Base-by-base conservation (phyloP, 2,888 invertebrate genomes). In the Meliscaeva auricollis region DNA sequence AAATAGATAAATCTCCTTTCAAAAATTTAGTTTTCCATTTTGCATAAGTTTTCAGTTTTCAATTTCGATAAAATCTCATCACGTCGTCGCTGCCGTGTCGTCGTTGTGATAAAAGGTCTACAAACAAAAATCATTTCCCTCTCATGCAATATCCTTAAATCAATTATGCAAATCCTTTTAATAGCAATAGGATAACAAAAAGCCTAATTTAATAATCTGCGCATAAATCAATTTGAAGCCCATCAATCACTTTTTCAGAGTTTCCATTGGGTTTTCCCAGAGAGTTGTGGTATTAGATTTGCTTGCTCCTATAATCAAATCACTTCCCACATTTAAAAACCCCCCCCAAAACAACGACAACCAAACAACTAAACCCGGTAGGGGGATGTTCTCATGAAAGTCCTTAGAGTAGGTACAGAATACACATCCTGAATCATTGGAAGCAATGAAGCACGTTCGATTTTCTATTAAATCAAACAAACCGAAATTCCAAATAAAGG, bases 81-180 rank as follows among this genome's bases (percentile, higher is more conserved):
- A 30, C n/a, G 9, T 0, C n/a, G n/a, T 5, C 4, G n/a, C n/a
- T n/a, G n/a, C n/a, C n/a, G n/a, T n/a, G n/a, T n/a, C n/a, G n/a
- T n/a, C n/a, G n/a, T n/a, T n/a, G n/a, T n/a, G n/a, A 5, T 54
- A 7, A 50, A 22, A 26, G 48, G 20, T 26, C 2, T 13, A 50
- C 13, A 38, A 73, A 54, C 62, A 52, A 72, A 52, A 7, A 44
- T 5, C n/a, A 20, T 15, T 11, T 13, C 54, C 30, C 44, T 48
- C 11, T 20, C 60, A 38, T 15, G 13, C 15, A 32, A 64, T 13
- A 38, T 11, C 58, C 50, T 5, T 66, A 75, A 84, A 84, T 84
- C 75, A 84, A 75, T 84, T 84, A 84, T 84, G 84, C 52, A 84
- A 84, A 84, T 79, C 75, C 72, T 58, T 58, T 58, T 46, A 77